Evolutionary conservation across 2,888 invertebrate species (phyloP), one percentile per base, ranked within the genome.

Genomic region (Thereva unica): DNA sequence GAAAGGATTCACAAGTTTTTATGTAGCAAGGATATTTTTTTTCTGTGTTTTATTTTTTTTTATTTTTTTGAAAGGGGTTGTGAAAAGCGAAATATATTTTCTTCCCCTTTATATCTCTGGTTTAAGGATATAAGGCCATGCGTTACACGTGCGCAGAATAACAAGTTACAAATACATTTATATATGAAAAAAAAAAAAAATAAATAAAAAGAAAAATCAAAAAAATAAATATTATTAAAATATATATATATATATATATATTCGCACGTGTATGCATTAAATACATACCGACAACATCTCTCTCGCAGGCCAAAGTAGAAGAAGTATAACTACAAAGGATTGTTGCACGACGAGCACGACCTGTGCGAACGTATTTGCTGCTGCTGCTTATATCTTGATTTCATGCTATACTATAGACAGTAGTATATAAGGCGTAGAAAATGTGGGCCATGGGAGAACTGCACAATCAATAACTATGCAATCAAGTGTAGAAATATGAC

Each of bases 381-480:
- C 61, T 23, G 23, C 23, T 50, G 50, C 61, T 61, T 61, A 61
- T 61, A 50, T 61, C 42, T 47, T 10, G 50, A 41, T 61, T 50
- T 61, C 41, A 61, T 50, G 50, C 35, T 61, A 50, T 61, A 61
- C 50, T 23, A 23, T 23, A n/a, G n/a, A n/a, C n/a, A n/a, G n/a
- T n/a, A 23, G 23, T 23, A 23, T 23, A 61, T 61, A 61, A 61
- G 50, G 10, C 61, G 61, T 50, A 54, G 59, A 66, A 67, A 67
- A 67, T 67, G 61, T 67, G 66, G 66, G 66, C 66, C 66, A 67
- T 67, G 61, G 59, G 66, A 57, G 59, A 23, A 23, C 59, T 66
- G 66, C 66, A 66, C 66, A 66, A 66, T 66, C 66, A 66, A 66
- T 66, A 66, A 66, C 53, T 57, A 66, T 66, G 66, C 66, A 59